Conservation (phyloP, 2,797 vertebrate species). For the Paguma larvata region DNA sequence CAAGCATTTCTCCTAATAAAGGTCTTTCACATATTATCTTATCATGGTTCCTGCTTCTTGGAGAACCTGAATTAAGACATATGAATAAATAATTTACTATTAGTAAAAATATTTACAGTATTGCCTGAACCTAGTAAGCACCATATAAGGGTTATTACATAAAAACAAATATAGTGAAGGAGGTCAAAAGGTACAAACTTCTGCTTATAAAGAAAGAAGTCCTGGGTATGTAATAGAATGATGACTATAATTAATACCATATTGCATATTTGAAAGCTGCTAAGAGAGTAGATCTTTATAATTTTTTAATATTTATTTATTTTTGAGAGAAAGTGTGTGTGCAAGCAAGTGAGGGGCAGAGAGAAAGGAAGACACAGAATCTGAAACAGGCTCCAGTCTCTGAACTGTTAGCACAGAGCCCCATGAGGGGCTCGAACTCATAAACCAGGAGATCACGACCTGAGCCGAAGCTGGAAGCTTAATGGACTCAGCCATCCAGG, state of each 20-base stretch:
- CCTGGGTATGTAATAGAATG: background rate
- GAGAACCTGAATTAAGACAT: background rate
- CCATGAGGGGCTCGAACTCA: too few species aligned
- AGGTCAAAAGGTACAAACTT: background rate
- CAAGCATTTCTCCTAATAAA: background rate
- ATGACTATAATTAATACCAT: background rate
- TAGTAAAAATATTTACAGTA: background rate
- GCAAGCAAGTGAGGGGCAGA: too few species aligned
- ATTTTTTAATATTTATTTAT: too few species aligned
- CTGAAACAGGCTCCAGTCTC: too few species aligned
- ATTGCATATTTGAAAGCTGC: background rate
- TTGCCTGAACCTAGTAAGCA: background rate
- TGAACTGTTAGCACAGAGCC: too few species aligned
- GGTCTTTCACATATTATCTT: background rate
- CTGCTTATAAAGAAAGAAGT: background rate
- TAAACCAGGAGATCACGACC: too few species aligned
- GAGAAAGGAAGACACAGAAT: too few species aligned
- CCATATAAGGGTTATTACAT: background rate
- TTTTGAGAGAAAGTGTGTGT: too few species aligned
- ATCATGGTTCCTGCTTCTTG: background rate
- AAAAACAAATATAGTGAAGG: background rate
- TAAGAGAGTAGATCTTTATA: background rate
- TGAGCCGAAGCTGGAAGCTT: too few species aligned
- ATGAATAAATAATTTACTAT: constrained; percentile 2
- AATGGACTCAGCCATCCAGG: too few species aligned